Evolutionary conservation across 2,113 vertebrate genomes (phyloP), one percentile per base, ranked within the genome.

Genomic region (Eira barbara): DNA sequence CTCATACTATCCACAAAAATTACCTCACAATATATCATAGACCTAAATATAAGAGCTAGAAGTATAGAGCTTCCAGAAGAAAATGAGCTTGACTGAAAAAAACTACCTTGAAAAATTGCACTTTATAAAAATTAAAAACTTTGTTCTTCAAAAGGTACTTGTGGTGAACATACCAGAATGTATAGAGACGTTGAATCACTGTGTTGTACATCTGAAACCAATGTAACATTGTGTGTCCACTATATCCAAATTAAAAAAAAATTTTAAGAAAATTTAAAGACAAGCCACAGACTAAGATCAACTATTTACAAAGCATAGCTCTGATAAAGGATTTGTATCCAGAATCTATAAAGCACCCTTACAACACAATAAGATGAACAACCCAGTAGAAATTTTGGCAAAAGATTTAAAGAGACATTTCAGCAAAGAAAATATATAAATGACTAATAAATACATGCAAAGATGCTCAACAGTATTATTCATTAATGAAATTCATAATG

Each of bases 81-180:
- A 95, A 95, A 80, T 39, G 29, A 93, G 21, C 23, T 79, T 23
- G 45, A 95, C 11, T 47, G 69, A 61, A 82, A 74, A 74, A 5
- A 59, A 94, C 93, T 67, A 91, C 57, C 11, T 63, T 71, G 23
- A 78, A 63, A 86, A 96, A 71, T 59, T 86, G 4, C 31, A 89
- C 21, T 91, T 89, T 85, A 85, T 74, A 42, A 94, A 95, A 96
- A 95, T 45, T 49, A 17, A 86, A 86, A 95, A 90, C 6, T n/a
- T 81, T 59, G 6, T 31, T 96, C 49, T 89, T 96, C 36, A 86
- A 90, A 80, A 91, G 42, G 17, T 31, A 47, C 42, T 29, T 47
- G 27, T 74, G 39, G 71, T 45, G 14, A 78, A 4, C 27, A 45
- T 31, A 47, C 39, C 39, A 45, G 25, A 45, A 74, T 42, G 39